Base-by-base conservation (phyloP, 2,113 vertebrate genomes). In the Podarcis muralis region DNA sequence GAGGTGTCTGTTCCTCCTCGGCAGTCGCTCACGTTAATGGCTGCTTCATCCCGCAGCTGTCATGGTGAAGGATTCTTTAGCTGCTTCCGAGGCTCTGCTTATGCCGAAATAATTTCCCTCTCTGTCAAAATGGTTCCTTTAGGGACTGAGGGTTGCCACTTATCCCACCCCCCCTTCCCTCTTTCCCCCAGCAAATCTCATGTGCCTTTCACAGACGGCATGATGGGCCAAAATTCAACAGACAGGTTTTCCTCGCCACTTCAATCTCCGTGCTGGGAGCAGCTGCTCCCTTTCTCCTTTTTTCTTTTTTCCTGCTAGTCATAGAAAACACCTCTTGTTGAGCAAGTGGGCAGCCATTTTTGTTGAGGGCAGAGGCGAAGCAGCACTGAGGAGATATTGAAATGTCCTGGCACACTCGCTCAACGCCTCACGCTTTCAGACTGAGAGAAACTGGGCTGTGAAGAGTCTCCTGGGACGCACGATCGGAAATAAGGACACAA, bases 21-120 rank as follows among this genome's bases (percentile, higher is more conserved):
- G 25, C 32, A 71, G 7, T 32, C 8, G 18, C 48, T 85, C 81
- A 74, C 84, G 23, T 53, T 88, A 4, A 32, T 0, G 4, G 1
- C 1, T 18, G 30, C 15, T 81, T 40, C 3, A 59, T 69, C 59
- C 1, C 2, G 53, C 0, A 0, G 12, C 18, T 2, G n/a, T 3
- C 66, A 89, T 25, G 22, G 37, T n/a, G 87, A 77, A 78, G 68
- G 30, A 2, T 74, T 48, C 0, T n/a, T 8, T 5, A 0, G 0
- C 20, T 43, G 37, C 30, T 86, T 68, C 37, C 48, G 22, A 53
- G 72, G 15, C 76, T 78, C 11, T 86, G 59, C n/a, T 43, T 30
- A 32, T 3, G 25, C 23, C 16, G 23, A 37, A 59, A 66, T 43
- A 27, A 0, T 80, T 77, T 89, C 71, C 77, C 16, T 48, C 3